Percentiles rank a stretch among this genome's conserved stretches.
Conservation (phyloP, 2,888 invertebrate species). For the Ectemnius cavifrons region DNA sequence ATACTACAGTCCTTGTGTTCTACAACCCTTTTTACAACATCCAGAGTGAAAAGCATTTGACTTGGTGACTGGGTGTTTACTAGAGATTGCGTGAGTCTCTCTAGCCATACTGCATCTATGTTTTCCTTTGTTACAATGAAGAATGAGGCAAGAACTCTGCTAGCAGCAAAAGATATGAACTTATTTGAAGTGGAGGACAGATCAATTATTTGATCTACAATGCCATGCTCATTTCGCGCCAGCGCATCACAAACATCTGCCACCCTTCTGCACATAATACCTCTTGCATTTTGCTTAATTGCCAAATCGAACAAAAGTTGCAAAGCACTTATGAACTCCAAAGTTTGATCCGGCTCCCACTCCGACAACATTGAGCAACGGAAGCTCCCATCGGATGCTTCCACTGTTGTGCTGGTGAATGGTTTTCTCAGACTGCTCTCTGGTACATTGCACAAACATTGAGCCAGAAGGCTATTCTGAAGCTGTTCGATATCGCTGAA, state of each 20-base stretch:
- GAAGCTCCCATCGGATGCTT: constrained; percentile 79
- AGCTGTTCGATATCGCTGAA: constrained; percentile 81
- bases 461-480: constrained; percentile 85
- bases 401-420: constrained; percentile 83
- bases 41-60: constrained; percentile 90
- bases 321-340: constrained; percentile 90
- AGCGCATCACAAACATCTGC: constrained; percentile 89
- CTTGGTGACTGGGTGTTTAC: constrained; percentile 80
- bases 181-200: constrained; percentile 88
- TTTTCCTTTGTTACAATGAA: constrained; percentile 90
- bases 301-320: constrained; percentile 91
- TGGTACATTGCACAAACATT: constrained; percentile 88
- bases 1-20: constrained; percentile 91
- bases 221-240: constrained; percentile 88
- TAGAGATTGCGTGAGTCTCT: constrained; percentile 86
- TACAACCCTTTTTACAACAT: constrained; percentile 91
- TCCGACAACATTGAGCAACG: constrained; percentile 80
- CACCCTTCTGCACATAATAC: constrained; percentile 89
- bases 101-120: constrained; percentile 89
- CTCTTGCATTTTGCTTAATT: constrained; percentile 89
- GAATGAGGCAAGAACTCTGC: constrained; percentile 89
- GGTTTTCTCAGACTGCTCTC: constrained; percentile 85
- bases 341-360: constrained; percentile 84
- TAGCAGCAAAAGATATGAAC: constrained; percentile 89
- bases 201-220: constrained; percentile 91